Evolutionary conservation across 1,140 invertebrate species (phyloP).

Genomic region (Pogonognathellus flavescens): DNA sequence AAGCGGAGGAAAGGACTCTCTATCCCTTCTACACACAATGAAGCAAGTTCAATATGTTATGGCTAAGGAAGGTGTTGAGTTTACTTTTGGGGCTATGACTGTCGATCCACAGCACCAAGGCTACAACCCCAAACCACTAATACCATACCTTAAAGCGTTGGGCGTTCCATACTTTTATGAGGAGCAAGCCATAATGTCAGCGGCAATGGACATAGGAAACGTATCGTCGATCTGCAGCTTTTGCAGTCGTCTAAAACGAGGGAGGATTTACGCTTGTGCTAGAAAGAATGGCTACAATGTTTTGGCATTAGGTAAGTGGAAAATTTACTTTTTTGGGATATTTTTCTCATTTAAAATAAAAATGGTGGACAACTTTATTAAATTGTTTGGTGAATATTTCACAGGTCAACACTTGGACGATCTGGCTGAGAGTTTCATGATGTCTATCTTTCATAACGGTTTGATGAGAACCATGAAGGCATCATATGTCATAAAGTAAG

Average conservation of each 20-base stretch:
- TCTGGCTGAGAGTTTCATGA: constrained; percentile 85
- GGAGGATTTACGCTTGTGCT: constrained; percentile 82
- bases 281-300: constrained; percentile 86
- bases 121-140: constrained; percentile 78
- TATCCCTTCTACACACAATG: constrained; percentile 85
- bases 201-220: constrained; percentile 60
- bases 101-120: constrained; percentile 77
- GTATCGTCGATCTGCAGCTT: constrained; percentile 78
- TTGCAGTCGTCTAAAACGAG: constrained; percentile 79
- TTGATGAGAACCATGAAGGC: constrained; percentile 85
- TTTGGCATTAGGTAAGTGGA: constrained; percentile 75
- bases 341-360: no score
- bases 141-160: constrained; percentile 78
- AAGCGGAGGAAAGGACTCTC: constrained; percentile 85
- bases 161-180: constrained; percentile 82
- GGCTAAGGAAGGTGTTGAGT: constrained; percentile 80
- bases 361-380: no score
- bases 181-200: constrained; percentile 71
- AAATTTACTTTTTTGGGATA: no score
- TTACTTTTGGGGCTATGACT: constrained; percentile 82
- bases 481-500: constrained; percentile 77
- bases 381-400: no score
- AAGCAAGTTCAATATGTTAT: constrained; percentile 87
- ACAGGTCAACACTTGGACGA: constrained; percentile 89
- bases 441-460: constrained; percentile 86